Evolutionary conservation across 1,140 invertebrate genomes (phyloP), one percentile per base, ranked within the genome.

Genomic region (Scaptodrosophila lebanonensis): DNA sequence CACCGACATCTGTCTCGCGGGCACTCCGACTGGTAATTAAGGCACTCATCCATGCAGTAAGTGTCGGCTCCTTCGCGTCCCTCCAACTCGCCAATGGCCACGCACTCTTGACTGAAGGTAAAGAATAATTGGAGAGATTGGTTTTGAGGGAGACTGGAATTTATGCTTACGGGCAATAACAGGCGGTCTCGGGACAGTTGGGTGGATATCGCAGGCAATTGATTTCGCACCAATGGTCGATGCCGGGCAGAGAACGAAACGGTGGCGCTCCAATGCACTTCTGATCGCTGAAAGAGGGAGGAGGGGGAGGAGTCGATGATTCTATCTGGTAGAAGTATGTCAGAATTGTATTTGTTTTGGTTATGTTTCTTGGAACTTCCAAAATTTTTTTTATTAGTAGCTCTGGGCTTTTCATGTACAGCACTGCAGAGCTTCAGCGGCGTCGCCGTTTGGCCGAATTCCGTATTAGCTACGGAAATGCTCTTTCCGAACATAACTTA

Each of bases 141-240:
- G 12, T 2, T 1, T 9, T 22, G 2, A 33, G 18, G 13, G 7
- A 18, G n/a, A 20, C 2, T 11, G 3, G n/a, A 12, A 27, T 38
- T 38, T 36, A 9, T 87, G 93, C 94, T 93, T 89, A 95, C 94
- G 94, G 93, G 75, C 95, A 96, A 35, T 90, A 87, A 59, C 95
- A 96, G 6, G 93, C 88, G 5, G 88, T 86, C 13, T 89, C 85
- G 0, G 94, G 94, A 86, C 95, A 96, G 83, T 95, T 93, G 1
- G 94, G 94, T 11, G 94, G 94, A 85, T 95, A 95, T 25, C 92
- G 90, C 38, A 96, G 87, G 61, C 95, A 96, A 86, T 95, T 96
- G 11, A 88, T 91, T 86, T 94, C 91, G 79, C 95, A 96, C 94
- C 94, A 96, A 48, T 91, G 88, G 48, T 90, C 88, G 89, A 95